Base-by-base conservation (phyloP, 64 coral and sea anemone species). In the Stylophora pistillata region DNA sequence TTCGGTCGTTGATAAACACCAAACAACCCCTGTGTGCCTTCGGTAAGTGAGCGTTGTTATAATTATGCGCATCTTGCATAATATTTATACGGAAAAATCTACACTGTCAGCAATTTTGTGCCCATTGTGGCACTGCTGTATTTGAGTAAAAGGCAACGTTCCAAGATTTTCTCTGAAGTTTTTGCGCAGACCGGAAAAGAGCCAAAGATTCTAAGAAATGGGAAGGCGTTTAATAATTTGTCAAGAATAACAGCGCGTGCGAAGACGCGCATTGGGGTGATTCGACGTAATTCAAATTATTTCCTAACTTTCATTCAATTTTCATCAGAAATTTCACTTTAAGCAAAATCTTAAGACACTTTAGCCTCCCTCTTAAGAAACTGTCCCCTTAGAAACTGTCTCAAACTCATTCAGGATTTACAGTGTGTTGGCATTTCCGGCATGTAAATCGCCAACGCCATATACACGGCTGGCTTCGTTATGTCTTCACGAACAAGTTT, bases 21-120 rank as follows among this genome's bases (percentile, higher is more conserved):
- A 91, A 78, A 55, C 95, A 98, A 59, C 60, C 81, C 3, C 79
- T 98, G 0, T 84, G 95, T 21, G 82, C 84, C 23, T 98, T 98
- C 57, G 95, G 95, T 98, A 76, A 88, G 91, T 94, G 9, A 75
- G 29, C 10, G 18, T 53, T 29, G 21, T 47, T n/a, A n/a, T n/a
- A n/a, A n/a, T 47, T 47, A 47, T 47, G 37, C 37, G 37, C 37
- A 13, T 60, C 14, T 28, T 58, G 60, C 30, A 30, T 34, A 18
- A 1, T 0, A 65, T 13, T 23, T 5, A 47, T 0, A 33, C 33
- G 20, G 37, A 33, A 69, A 84, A 84, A 84, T 84, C n/a, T 65
- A 70, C 80, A 27, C 18, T 15, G 80, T 84, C 80, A 84, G 80
- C 80, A 84, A 84, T 5, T 69, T 69, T 70, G 21, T 70, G 20